Base-by-base conservation (phyloP, 2,113 vertebrate species). In the Amazona guildingii region DNA sequence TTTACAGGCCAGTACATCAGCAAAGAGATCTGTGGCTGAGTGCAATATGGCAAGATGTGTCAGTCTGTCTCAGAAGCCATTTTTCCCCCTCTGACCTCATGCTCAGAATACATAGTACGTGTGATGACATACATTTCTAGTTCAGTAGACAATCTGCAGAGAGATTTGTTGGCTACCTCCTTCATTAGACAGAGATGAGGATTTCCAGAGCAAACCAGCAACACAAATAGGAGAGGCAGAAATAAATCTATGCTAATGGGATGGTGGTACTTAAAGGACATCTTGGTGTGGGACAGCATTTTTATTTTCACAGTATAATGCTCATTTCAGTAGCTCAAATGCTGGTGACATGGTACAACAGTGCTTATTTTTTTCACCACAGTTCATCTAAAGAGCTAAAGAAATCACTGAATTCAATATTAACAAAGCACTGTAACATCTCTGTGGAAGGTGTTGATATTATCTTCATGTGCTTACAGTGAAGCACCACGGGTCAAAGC, bases 1-100 rank as follows among this genome's bases (percentile, higher is more conserved):
- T 97, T 98, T 91, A 81, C 52, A 80, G 89, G 64, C 28, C 86
- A 95, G 88, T 63, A 46, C 51, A 62, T 76, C 94, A 93, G 70
- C 69, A 85, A 83, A 80, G 73, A 73, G 67, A 41, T 84, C 57
- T 92, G 67, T 88, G 86, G 55, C 61, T 64, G 46, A 80, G 92
- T 81, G 80, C 92, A 77, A 9, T 31, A 17, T 59, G 77, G 86
- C 73, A 92, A 89, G 55, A 77, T 51, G 70, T 70, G 70, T 83
- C 79, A 73, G 17, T 61, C 82, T 67, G 6, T 68, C 75, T 79
- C 14, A 77, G 90, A 76, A 95, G 49, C 66, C 83, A 37, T 83
- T 86, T 89, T 93, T 64, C 79, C 72, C 76, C 75, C 41, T 74
- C 84, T 93, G 67, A 86, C 91, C 73, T 91, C 83, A 51, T 39